These are phyloP conservation scores for Hyles lineata DNA, from an alignment of 2,888 invertebrate species.

Conservation along the genomic window DNA sequence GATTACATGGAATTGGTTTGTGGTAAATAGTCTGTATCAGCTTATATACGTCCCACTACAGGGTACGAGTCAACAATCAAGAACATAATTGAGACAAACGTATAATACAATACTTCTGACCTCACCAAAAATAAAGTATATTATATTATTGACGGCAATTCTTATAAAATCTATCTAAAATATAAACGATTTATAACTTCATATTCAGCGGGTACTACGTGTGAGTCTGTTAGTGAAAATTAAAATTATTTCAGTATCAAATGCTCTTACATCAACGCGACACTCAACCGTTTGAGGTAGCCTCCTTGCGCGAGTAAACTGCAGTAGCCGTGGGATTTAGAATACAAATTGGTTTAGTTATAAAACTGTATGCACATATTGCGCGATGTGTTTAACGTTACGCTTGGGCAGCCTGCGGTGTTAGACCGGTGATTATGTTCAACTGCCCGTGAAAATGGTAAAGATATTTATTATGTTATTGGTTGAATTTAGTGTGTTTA, in stretches of 20 bases:
- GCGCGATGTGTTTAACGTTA: constrained; percentile 43
- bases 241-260: constrained; percentile 1
- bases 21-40: too few relatives aligned
- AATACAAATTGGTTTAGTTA: constrained; percentile 79
- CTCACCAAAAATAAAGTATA: too few relatives aligned
- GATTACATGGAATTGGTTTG: too few relatives aligned
- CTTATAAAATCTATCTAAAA: too few relatives aligned
- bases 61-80: too few relatives aligned
- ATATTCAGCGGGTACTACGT: too few relatives aligned
- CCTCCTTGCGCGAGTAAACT: constrained; percentile 22
- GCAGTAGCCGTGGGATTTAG: constrained; percentile 53
- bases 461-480: constrained; percentile 7
- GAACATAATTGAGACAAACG: too few relatives aligned
- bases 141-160: too few relatives aligned
- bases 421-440: constrained; percentile 17
- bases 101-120: too few relatives aligned
- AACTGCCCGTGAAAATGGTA: constrained; percentile 29
- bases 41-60: too few relatives aligned
- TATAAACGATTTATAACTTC: too few relatives aligned
- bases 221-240: too few relatives aligned
- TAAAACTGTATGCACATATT: constrained; percentile 69
- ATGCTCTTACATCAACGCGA: constrained; percentile 15
- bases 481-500: not conserved
- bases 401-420: constrained; percentile 26
- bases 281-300: constrained; percentile 5